Evolutionary conservation across 2,113 vertebrate genomes (phyloP).

Genomic region (Bolborhynchus lineola): DNA sequence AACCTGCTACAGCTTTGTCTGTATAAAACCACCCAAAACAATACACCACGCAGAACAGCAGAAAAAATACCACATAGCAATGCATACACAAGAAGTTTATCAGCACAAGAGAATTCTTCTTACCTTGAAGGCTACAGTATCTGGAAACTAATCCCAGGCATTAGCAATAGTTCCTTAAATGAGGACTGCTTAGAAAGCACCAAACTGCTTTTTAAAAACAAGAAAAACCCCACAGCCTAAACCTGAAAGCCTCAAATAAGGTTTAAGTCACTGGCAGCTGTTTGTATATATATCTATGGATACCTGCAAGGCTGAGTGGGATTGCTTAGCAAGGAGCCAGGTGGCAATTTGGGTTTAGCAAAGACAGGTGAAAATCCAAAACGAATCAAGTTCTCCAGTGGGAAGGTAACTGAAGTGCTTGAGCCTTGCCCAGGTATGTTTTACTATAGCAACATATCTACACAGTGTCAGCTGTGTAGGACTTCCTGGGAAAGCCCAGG

Average conservation of each 20-base stretch:
- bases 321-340: not conserved
- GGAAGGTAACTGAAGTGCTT: not conserved
- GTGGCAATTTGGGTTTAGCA: not conserved
- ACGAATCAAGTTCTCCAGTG: not conserved
- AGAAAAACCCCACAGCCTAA: fast-evolving
- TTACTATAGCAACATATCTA: not conserved
- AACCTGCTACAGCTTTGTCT: not conserved
- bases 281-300: not conserved
- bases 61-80: not conserved
- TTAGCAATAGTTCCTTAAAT: fast-evolving
- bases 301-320: not conserved
- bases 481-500: not conserved
- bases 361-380: not conserved
- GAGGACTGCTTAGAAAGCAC: fast-evolving
- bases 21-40: not conserved
- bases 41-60: not conserved
- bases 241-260: fast-evolving
- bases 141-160: not conserved
- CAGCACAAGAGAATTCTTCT: not conserved
- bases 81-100: fast-evolving
- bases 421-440: not conserved
- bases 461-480: not conserved
- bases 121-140: not conserved
- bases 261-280: not conserved
- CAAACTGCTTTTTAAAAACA: not conserved